A percentile compares a stretch with the other conserved stretches of the same genome.
Evolutionary conservation across 2,113 vertebrate species (phyloP).

Genomic region (Pica pica): DNA sequence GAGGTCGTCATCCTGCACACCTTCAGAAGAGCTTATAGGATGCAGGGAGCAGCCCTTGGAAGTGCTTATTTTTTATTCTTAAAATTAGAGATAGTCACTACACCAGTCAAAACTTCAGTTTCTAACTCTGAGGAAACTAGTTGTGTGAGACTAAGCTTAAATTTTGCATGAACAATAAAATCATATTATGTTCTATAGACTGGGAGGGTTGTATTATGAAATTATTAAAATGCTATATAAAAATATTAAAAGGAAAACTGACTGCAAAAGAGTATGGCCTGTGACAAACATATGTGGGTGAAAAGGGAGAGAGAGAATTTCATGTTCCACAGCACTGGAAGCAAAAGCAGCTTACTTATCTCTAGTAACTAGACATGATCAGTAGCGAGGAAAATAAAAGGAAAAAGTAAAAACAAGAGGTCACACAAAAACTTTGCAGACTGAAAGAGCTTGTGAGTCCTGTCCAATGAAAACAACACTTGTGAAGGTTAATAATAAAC

Average conservation of each 20-base stretch:
- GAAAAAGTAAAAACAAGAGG: background rate
- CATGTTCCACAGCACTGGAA: background rate
- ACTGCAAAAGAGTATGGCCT: background rate
- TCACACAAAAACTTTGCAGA: background rate
- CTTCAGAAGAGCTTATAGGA: background rate
- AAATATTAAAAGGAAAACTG: background rate
- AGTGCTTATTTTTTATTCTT: background rate
- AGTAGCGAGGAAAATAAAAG: background rate
- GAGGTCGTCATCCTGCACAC: background rate
- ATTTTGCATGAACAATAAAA: background rate
- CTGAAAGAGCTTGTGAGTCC: background rate
- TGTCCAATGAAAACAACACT: background rate
- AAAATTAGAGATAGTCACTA: background rate
- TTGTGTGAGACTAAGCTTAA: background rate
- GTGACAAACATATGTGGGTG: background rate
- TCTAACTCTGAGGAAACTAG: background rate
- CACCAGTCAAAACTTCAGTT: background rate
- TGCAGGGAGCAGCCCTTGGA: background rate
- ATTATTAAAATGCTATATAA: background rate
- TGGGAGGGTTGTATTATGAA: background rate
- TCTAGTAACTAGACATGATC: background rate
- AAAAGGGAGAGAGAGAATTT: background rate
- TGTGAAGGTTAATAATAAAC: background rate
- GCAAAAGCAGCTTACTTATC: background rate
- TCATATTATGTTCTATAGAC: fast-evolving